Evolutionary conservation across 2,797 vertebrate species (phyloP).

Genomic region (Melanotaenia trifasciata): DNA sequence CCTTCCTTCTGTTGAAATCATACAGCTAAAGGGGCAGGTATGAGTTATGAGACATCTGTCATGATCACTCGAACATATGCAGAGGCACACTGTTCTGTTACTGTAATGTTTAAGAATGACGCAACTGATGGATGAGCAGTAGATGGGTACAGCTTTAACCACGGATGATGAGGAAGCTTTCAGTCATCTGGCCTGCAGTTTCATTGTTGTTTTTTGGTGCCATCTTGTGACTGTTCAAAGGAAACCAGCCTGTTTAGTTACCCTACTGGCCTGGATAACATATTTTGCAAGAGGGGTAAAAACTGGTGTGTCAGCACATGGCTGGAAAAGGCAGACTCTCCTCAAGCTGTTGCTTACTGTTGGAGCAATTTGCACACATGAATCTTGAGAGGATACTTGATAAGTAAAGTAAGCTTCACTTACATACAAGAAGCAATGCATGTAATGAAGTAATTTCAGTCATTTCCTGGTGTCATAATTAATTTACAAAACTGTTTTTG

Average conservation of each 20-base stretch:
- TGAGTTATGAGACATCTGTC: slow-evolving; percentile 16
- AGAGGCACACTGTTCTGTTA: not conserved
- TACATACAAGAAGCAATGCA: not conserved
- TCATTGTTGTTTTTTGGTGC: slow-evolving; percentile 45
- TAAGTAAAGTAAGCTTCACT: slow-evolving; percentile 13
- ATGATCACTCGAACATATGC: not conserved
- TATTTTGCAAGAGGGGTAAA: slow-evolving; percentile 35
- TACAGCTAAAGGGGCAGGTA: slow-evolving; percentile 11
- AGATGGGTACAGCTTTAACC: slow-evolving; percentile 2
- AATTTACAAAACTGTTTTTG: not conserved
- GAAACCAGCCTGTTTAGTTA: not conserved
- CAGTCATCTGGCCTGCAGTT: not conserved
- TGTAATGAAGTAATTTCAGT: not conserved
- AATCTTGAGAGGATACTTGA: not conserved
- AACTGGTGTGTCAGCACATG: slow-evolving; percentile 47
- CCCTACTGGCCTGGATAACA: slow-evolving; percentile 33
- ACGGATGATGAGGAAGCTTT: not conserved
- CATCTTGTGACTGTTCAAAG: slow-evolving; percentile 59
- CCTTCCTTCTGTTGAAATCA: slow-evolving; percentile 31
- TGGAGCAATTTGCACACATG: slow-evolving; percentile 8
- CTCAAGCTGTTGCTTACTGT: not conserved
- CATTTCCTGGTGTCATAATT: slow-evolving; percentile 6
- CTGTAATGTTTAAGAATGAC: not conserved
- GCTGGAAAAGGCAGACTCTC: slow-evolving; percentile 7
- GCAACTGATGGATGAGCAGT: not conserved